Conservation (phyloP, 2,797 vertebrate species). For the Enteromius radiatus region DNA sequence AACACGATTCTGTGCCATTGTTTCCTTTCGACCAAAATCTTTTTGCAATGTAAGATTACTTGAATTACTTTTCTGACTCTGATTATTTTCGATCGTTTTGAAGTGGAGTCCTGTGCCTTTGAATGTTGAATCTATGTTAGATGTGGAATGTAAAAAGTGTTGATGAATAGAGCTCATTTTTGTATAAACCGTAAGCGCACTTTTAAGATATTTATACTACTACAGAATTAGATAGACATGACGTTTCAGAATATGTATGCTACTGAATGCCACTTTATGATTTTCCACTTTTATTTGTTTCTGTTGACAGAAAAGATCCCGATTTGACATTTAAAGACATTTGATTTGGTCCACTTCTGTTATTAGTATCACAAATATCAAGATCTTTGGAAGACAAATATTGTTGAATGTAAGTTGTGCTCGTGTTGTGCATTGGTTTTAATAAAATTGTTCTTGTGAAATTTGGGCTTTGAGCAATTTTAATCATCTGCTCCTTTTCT, state of each 20-base stretch:
- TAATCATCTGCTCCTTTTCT: background rate
- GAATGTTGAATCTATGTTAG: conserved; percentile 82
- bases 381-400: conserved; percentile 58
- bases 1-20: conserved; percentile 38
- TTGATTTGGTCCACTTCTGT: conserved; percentile 49
- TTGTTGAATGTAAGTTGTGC: conserved; percentile 64
- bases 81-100: conserved; percentile 75
- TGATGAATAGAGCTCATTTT: conserved; percentile 79
- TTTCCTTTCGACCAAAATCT: conserved; percentile 60
- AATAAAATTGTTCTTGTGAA: conserved; percentile 63
- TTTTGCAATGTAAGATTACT: conserved; percentile 84
- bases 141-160: conserved; percentile 85
- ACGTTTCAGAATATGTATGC: conserved; percentile 71
- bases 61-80: conserved; percentile 82
- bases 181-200: conserved; percentile 77
- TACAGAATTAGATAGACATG: conserved; percentile 83
- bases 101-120: conserved; percentile 90
- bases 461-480: conserved; percentile 35
- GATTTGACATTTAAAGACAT: conserved; percentile 30
- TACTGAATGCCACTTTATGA: conserved; percentile 51
- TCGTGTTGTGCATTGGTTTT: conserved; percentile 64
- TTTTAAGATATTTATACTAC: conserved; percentile 80
- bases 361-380: conserved; percentile 50
- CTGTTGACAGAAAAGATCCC: conserved; percentile 15
- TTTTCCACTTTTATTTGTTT: conserved; percentile 36